phyloP scores from a whole-genome alignment of 2,797 vertebrate species.

The Vireo griseus region DNA sequence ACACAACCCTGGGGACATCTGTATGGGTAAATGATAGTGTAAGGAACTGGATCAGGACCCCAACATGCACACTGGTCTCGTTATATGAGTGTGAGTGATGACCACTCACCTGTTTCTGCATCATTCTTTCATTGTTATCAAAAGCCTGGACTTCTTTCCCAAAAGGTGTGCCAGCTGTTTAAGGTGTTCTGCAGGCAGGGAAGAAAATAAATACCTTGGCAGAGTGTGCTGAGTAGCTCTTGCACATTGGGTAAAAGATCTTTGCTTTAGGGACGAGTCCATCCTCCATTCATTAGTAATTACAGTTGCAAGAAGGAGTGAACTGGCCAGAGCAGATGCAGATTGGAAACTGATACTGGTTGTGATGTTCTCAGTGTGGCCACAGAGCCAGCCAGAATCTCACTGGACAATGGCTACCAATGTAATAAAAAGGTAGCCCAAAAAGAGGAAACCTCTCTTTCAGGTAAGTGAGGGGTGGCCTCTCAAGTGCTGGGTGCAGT shows the following conservation, averaged over 20 bases:
- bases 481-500: neutral
- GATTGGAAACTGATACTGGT: neutral
- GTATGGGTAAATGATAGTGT: neutral
- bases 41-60: neutral
- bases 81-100: neutral
- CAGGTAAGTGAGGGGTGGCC: neutral
- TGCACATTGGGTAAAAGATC: neutral
- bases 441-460: neutral
- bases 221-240: neutral
- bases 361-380: neutral
- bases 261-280: too few species aligned
- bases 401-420: too few species aligned
- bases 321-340: neutral
- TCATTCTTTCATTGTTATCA: neutral
- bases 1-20: neutral
- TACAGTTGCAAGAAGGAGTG: neutral
- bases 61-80: neutral
- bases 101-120: neutral
- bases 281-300: neutral
- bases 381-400: neutral
- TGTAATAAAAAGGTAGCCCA: neutral
- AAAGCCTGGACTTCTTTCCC: neutral
- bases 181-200: neutral
- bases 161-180: neutral
- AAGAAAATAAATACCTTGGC: neutral